Evolutionary conservation across 2,797 vertebrate genomes (phyloP), one percentile per base, ranked within the genome.

Genomic region (Sus cebifrons): DNA sequence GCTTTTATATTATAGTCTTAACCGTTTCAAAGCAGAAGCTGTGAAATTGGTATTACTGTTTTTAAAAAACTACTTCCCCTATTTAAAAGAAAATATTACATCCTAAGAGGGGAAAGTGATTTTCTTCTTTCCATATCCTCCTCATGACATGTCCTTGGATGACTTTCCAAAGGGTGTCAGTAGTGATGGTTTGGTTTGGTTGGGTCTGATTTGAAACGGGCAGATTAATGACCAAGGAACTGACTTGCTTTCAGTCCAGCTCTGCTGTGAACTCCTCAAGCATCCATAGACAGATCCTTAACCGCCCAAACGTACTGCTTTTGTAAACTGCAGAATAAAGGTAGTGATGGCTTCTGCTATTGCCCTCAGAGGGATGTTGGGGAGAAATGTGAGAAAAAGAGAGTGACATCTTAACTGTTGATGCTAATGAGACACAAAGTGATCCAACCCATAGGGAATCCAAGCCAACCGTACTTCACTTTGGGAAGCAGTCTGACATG

Each of bases 1-100:
- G 96, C 97, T 98, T 98, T 98, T 98, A 86, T 98, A 84, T 98
- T 98, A 86, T 96, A 97, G 87, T 98, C 97, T 98, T 96, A 96
- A 29, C 85, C n/a, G 49, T 98, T 98, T 98, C 96, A 98, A 96
- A 97, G 97, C 96, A 98, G 97, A 98, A 97, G 96, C 96, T 96
- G 25, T 94, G 90, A 98, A 97, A 95, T 95, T 56, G 84, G 92
- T 77, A n/a, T 96, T 40, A 95, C 79, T 67, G 17, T 93, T 98
- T 97, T 93, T 74, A 62, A 92, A 97, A 96, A 82, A n/a, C 21
- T 7, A 65, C 62, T 96, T 95, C 82, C 82, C 78, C 77, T 94
- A 89, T 92, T 83, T 94, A 36, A 98, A 97, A 95, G 60, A 94
- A 95, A 91, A 64, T 49, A 75, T 52, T 81, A 88, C 82, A 89